Evolutionary conservation across 2,113 vertebrate species (phyloP), one percentile per base, ranked within the genome.

Genomic region (Poecilia latipinna): DNA sequence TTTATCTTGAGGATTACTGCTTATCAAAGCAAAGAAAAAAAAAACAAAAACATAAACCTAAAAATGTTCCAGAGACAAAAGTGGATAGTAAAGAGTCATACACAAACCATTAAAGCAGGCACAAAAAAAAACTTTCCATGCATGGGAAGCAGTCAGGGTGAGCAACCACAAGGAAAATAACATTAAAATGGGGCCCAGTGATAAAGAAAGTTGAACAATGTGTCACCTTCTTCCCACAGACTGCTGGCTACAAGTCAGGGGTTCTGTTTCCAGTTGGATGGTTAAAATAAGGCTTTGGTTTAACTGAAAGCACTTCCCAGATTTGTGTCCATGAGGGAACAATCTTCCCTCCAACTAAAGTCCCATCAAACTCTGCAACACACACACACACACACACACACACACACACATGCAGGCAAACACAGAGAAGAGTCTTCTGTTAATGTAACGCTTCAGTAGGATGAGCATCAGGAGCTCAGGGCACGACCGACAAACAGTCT

Each of bases 391-490:
- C 35, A 2, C 10, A 2, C 32, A 32, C 32, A 32, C 4, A 4
- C 32, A 4, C 32, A 4, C 32, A 5, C 32, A 77, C 75, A 71
- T 60, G 77, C 72, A 68, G 17, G 17, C 35, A 77, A 51, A 85
- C 75, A 65, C 74, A 76, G 31, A 68, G 8, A 57, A n/a, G 12
- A 80, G 31, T 70, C 42, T 68, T 74, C 42, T 75, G 83, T 86
- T 90, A 88, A 92, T 91, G 89, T 86, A 80, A 88, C 82, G 83
- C 85, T 86, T 81, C 80, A 86, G 83, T 81, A 72, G 76, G 71
- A 79, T 78, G 83, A 87, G 77, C 84, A 82, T 73, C 78, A 71
- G 69, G 65, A 57, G 15, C 82, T 64, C 61, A 78, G 84, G 83
- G 80, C 84, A 85, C 68, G 86, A 70, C 88, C 82, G 69, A 82